These are phyloP conservation scores for Peromyscus maniculatus DNA, from an alignment of 2,113 vertebrate species.

Conservation along the genomic window DNA sequence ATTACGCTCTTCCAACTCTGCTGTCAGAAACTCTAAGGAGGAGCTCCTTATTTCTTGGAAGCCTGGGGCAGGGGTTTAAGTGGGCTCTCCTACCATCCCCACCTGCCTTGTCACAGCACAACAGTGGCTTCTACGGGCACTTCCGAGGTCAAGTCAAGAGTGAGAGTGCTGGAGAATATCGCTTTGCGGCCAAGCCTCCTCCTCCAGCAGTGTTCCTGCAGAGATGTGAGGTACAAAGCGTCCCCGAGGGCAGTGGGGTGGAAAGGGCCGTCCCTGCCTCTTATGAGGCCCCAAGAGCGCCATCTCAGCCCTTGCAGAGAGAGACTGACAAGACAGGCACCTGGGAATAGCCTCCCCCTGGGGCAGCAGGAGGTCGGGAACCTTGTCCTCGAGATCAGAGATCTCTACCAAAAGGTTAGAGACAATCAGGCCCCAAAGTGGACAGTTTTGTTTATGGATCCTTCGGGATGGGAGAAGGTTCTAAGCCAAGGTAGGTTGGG, in stretches of 20 bases:
- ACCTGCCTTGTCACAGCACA: slow-evolving; percentile 84
- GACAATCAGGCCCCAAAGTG: background rate
- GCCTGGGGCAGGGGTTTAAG: background rate
- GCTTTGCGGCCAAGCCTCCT: slow-evolving; percentile 81
- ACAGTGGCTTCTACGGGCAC: slow-evolving; percentile 90
- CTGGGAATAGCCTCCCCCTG: background rate
- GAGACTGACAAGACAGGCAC: background rate
- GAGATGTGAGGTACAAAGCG: slow-evolving; percentile 70
- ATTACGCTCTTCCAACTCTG: background rate
- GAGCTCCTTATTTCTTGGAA: background rate
- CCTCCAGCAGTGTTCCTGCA: slow-evolving; percentile 84
- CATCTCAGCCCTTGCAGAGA: background rate
- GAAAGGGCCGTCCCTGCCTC: accelerated
- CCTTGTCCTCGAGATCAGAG: background rate
- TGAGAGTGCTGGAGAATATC: slow-evolving; percentile 83
- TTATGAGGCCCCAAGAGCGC: background rate
- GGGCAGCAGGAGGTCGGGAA: background rate
- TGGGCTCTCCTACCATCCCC: slow-evolving; percentile 24
- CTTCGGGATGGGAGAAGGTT: background rate
- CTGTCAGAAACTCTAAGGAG: background rate
- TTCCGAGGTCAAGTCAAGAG: slow-evolving; percentile 85
- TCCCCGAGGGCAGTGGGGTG: accelerated
- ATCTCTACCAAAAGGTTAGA: background rate
- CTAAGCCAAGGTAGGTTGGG: background rate
- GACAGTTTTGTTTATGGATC: background rate